phyloP scores from a whole-genome alignment of 2,113 vertebrate species.

The Boleophthalmus pectinirostris region DNA sequence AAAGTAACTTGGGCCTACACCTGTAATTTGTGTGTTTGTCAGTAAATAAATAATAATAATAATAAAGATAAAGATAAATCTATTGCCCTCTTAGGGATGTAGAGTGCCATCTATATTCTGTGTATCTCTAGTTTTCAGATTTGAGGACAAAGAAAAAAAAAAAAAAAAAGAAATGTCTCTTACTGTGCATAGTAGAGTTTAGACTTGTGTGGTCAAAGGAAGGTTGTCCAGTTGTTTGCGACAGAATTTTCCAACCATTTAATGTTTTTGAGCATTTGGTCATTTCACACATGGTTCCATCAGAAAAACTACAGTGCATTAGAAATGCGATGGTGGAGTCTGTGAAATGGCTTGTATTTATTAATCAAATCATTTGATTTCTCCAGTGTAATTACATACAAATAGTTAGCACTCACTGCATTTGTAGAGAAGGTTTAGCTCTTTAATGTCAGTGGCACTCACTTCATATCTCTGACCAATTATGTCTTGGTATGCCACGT shows the following conservation, averaged over 20 bases:
- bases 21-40: not conserved
- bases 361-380: too few species aligned
- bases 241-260: constrained; percentile 38
- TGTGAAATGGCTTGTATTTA: too few species aligned
- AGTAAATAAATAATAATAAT: too few species aligned
- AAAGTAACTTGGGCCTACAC: constrained; percentile 52
- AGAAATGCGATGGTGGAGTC: too few species aligned
- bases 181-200: too few species aligned
- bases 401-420: constrained; percentile 78
- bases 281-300: too few species aligned
- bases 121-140: too few species aligned
- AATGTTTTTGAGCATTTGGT: too few species aligned
- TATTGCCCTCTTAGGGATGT: not conserved
- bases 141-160: too few species aligned
- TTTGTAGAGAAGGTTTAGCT: constrained; percentile 76
- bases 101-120: too few species aligned
- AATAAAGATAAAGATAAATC: not conserved
- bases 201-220: constrained; percentile 52
- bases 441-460: constrained; percentile 81
- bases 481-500: constrained; percentile 74
- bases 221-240: constrained; percentile 6
- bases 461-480: constrained; percentile 84
- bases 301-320: too few species aligned
- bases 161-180: too few species aligned
- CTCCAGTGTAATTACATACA: constrained; percentile 25